Evolutionary conservation across 1,140 invertebrate genomes (phyloP).

Genomic region (Metaphire vulgaris): DNA sequence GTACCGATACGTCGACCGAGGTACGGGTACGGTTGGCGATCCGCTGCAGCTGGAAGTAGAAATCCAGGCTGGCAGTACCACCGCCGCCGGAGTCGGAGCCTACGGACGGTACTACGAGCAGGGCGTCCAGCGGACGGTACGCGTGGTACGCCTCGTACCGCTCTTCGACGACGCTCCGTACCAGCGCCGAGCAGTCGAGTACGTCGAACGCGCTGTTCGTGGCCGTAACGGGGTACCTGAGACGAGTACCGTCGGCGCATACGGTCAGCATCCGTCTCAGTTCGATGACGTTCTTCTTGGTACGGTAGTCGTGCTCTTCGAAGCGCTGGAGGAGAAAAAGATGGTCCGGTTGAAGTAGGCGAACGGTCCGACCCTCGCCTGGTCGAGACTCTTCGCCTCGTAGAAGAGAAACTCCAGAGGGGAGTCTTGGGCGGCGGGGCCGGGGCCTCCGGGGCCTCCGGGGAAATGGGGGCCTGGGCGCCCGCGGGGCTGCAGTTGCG

Average conservation of each 20-base stretch:
- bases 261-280: not conserved
- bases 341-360: not conserved
- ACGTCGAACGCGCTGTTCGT: not conserved
- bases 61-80: not conserved
- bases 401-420: not conserved
- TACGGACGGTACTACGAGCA: not conserved
- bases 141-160: not conserved
- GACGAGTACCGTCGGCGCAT: not conserved
- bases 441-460: too few relatives aligned
- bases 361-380: not conserved
- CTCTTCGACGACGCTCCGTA: not conserved
- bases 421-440: too few relatives aligned
- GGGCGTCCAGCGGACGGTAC: not conserved
- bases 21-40: not conserved
- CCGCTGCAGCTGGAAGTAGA: not conserved
- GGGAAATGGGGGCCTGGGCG: not conserved
- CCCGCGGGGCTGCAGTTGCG: not conserved
- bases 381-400: not conserved
- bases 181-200: not conserved
- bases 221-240: not conserved
- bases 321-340: not conserved
- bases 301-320: not conserved
- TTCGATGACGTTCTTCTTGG: not conserved
- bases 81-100: not conserved
- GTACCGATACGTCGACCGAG: not conserved